These are phyloP conservation scores for Loris lydekkerianus DNA, from an alignment of 2,797 vertebrate species.

Conservation along the genomic window DNA sequence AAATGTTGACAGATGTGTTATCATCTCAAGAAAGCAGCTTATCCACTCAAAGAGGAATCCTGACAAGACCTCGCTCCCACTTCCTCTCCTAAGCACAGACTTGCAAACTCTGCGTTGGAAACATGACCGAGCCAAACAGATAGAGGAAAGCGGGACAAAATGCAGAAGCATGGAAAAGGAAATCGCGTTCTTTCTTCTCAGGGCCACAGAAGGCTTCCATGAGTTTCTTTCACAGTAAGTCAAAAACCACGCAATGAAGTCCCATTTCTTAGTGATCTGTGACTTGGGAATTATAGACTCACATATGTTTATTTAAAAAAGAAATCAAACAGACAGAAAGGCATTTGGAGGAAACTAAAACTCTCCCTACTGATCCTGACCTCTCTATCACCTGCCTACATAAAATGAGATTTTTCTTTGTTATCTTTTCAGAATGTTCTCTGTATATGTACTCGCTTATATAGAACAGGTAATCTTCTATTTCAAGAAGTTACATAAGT, in stretches of 20 bases:
- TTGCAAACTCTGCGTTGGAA: neutral
- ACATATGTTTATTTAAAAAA: too few species aligned
- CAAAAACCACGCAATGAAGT: accelerated
- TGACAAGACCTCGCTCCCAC: neutral
- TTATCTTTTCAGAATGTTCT: neutral
- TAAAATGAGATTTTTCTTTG: neutral
- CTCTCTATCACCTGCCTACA: neutral
- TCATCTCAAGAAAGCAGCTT: neutral
- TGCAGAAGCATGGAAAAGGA: neutral
- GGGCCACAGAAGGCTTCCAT: accelerated
- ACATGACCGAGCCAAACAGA: neutral
- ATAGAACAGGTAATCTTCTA: neutral
- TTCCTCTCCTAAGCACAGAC: neutral
- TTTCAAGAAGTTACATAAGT: neutral
- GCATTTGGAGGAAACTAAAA: neutral
- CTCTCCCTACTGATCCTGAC: neutral
- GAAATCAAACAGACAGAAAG: neutral
- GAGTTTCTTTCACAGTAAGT: neutral
- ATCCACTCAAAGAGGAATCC: neutral
- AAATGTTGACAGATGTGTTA: neutral
- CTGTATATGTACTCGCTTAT: neutral
- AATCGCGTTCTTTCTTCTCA: neutral
- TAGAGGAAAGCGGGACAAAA: neutral
- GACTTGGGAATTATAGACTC: neutral
- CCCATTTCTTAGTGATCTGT: neutral